A percentile compares a stretch with the other conserved stretches of the same genome.
These are phyloP conservation scores for Aythya fuligula DNA, from an alignment of 2,797 vertebrate genomes.

Conservation along the genomic window DNA sequence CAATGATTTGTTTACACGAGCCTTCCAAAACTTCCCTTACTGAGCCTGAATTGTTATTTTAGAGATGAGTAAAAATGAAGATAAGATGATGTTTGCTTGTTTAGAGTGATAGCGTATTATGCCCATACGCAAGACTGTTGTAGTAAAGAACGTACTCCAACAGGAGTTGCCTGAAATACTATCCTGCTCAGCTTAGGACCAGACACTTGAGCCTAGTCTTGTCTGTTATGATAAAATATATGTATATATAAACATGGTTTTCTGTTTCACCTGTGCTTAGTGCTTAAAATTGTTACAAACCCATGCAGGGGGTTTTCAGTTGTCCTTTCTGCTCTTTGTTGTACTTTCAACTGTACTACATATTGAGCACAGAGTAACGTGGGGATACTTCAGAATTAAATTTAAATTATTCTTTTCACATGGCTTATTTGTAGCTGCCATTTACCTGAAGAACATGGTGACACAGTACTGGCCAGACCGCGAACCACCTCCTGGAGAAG, in stretches of 20 bases:
- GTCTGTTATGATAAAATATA: neutral
- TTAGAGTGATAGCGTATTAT: neutral
- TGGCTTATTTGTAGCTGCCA: constrained; percentile 85
- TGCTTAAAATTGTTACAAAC: neutral
- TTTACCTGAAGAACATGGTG: constrained; percentile 99
- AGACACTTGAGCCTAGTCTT: neutral
- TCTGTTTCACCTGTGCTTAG: neutral
- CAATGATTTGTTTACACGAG: neutral
- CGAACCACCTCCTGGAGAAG: constrained; percentile 90
- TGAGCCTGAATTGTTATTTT: neutral
- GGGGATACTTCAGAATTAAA: neutral
- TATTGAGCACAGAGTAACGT: neutral
- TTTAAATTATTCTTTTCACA: neutral
- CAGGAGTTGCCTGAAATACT: neutral
- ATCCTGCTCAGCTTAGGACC: neutral
- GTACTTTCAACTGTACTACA: neutral
- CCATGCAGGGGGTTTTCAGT: neutral
- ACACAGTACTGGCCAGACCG: constrained; percentile 97
- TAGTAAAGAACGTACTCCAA: neutral
- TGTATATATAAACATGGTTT: neutral
- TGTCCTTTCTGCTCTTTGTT: neutral
- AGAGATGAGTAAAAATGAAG: neutral
- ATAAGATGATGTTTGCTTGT: neutral
- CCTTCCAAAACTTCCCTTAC: constrained; percentile 1
- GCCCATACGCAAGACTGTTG: neutral